A percentile compares a stretch with the other conserved stretches of the same genome.
These are phyloP conservation scores for Eubasilissa splendida DNA, from an alignment of 2,888 invertebrate species.

Conservation along the genomic window DNA sequence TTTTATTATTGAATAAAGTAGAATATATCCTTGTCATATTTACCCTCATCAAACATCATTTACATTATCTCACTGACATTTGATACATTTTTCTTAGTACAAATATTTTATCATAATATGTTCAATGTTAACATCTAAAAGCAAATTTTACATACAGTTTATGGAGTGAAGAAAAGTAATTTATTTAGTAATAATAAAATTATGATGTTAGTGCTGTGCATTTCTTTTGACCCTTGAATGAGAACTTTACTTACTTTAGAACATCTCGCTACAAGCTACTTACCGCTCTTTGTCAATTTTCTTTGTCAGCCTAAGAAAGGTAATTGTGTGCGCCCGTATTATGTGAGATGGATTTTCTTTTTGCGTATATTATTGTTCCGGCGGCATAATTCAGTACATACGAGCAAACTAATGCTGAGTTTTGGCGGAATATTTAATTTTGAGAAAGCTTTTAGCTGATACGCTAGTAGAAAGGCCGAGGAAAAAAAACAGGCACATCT, in stretches of 20 bases:
- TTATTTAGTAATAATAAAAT: background rate
- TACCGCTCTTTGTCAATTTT: conserved; percentile 50
- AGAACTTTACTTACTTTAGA: too few relatives aligned
- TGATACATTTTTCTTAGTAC: background rate
- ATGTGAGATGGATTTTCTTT: conserved; percentile 4
- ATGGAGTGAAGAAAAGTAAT: background rate
- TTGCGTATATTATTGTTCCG: conserved; percentile 13
- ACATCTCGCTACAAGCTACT: conserved; percentile 18
- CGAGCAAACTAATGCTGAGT: conserved; percentile 13
- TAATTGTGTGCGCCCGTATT: conserved; percentile 44
- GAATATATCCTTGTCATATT: conserved; percentile 1
- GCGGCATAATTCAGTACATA: conserved; percentile 25
- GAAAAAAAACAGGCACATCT: background rate
- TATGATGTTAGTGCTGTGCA: too few relatives aligned
- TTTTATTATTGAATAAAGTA: background rate
- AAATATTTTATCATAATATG: too few relatives aligned
- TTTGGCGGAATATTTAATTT: conserved; percentile 46
- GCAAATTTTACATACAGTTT: too few relatives aligned
- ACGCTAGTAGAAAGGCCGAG: conserved; percentile 1
- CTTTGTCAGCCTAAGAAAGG: conserved; percentile 48
- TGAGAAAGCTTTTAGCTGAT: conserved; percentile 45
- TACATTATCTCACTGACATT: conserved; percentile 8
- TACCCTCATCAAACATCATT: conserved; percentile 19
- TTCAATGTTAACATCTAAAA: too few relatives aligned
- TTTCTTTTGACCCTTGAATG: too few relatives aligned